phyloP scores from a whole-genome alignment of 2,888 invertebrate genomes.

The Monochamus alternatus region DNA sequence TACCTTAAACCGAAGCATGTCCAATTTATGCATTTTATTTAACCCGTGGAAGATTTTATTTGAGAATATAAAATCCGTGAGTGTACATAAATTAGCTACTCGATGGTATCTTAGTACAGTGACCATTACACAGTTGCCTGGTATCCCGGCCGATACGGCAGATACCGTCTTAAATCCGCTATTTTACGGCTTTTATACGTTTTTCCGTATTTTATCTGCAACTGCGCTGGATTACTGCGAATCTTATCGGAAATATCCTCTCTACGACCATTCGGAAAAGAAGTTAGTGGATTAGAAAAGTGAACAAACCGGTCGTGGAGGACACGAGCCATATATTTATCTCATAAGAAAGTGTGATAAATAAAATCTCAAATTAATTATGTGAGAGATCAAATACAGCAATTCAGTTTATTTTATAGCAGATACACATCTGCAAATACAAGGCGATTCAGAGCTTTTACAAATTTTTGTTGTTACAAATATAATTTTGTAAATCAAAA shows the following conservation, averaged over 20 bases:
- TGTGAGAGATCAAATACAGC: too few species aligned
- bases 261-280: slow-evolving; percentile 14
- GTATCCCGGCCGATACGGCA: slow-evolving; percentile 13
- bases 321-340: too few species aligned
- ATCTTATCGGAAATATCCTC: slow-evolving; percentile 30
- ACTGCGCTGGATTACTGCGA: slow-evolving; percentile 6
- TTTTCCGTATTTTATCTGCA: slow-evolving; percentile 30
- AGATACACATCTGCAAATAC: too few species aligned
- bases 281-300: background rate
- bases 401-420: too few species aligned
- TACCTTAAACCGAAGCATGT: background rate
- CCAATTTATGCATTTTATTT: slow-evolving; percentile 14
- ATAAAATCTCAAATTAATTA: too few species aligned
- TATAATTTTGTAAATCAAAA: too few species aligned
- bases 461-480: too few species aligned
- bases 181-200: slow-evolving; percentile 31
- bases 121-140: slow-evolving; percentile 19
- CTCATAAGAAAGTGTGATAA: too few species aligned
- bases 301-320: background rate
- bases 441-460: too few species aligned
- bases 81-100: slow-evolving; percentile 27
- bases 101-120: slow-evolving; percentile 30
- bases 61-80: slow-evolving; percentile 4
- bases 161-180: slow-evolving; percentile 35
- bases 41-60: slow-evolving; percentile 19